phyloP scores from a whole-genome alignment of 2,888 invertebrate genomes.

The Choreutis nemorana region DNA sequence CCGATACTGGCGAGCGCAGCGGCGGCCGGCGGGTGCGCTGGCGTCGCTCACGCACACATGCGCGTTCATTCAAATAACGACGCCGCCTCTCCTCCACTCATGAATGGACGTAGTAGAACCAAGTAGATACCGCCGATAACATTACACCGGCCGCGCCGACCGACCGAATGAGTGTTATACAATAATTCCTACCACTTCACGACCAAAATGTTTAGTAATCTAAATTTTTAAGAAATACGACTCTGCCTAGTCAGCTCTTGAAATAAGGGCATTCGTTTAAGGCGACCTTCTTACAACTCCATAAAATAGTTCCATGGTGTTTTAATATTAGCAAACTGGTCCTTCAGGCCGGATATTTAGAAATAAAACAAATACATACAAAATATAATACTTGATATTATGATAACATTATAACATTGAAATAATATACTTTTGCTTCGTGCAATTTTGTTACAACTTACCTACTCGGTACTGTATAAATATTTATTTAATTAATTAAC shows the following conservation, averaged over 20 bases:
- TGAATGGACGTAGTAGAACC: constrained; percentile 63
- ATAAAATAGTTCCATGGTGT: no score
- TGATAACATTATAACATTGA: background rate
- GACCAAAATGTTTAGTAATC: no score
- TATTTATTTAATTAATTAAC: constrained; percentile 1
- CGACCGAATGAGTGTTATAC: constrained; percentile 2
- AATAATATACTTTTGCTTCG: background rate
- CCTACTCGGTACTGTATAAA: background rate
- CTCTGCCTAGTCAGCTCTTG: constrained; percentile 6
- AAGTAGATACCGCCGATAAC: constrained; percentile 55
- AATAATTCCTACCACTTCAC: constrained; percentile 14
- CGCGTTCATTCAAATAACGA: constrained; percentile 41
- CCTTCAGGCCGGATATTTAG: no score
- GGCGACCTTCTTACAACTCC: no score
- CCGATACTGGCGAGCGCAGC: constrained; percentile 29
- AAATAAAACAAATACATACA: constrained; percentile 1
- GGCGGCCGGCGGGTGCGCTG: constrained; percentile 33
- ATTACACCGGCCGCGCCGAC: constrained; percentile 21
- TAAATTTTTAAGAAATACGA: no score
- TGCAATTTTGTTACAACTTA: background rate
- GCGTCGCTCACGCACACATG: constrained; percentile 45
- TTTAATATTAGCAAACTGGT: no score
- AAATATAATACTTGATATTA: background rate
- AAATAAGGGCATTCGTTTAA: no score
- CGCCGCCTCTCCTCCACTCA: constrained; percentile 30